Base-by-base conservation (phyloP, 2,113 vertebrate genomes). In the Burhinus oedicnemus region DNA sequence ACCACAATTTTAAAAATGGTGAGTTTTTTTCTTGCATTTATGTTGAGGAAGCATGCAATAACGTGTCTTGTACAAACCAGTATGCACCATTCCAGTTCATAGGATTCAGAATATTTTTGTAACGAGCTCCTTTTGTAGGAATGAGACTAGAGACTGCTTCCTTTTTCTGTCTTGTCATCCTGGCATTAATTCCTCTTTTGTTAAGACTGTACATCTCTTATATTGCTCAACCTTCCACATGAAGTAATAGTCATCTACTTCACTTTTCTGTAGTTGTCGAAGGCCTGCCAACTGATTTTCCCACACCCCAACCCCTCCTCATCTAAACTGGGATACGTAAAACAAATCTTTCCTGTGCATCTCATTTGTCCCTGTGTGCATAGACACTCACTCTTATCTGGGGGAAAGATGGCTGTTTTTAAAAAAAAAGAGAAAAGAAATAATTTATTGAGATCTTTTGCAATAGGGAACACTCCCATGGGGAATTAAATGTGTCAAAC, bases 231-330 rank as follows among this genome's bases (percentile, higher is more conserved):
- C 2, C 6, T 81, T 72, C 6, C 9, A 40, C 27, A 29, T 5
- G 14, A 52, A 66, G 10, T 17, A 68, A 27, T 45, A 57, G 11
- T 64, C 7, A 26, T 19, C 8, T 57, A 15, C 12, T 49, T 93
- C 15, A n/a, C 7, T 54, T 84, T 68, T 51, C 29, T 52, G 12
- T 20, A 19, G 22, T 15, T 42, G 3, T 38, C 6, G 45, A 12
- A 30, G 32, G 7, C 12, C 49, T 72, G 22, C 22, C 17, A 42
- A 6, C 2, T 4, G 7, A 68, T 68, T 77, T 79, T 65, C 15
- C 8, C 16, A 15, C 40, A 22, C 10, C 1, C 1, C 4, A 82
- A 9, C 1, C 15, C 40, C 30, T 40, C 29, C 4, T 58, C 12
- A 15, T 23, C 13, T 68, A 49, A 72, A 89, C 23, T 30, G n/a